Base-by-base conservation (phyloP, 2,888 invertebrate genomes). In the Pristionchus mayeri region DNA sequence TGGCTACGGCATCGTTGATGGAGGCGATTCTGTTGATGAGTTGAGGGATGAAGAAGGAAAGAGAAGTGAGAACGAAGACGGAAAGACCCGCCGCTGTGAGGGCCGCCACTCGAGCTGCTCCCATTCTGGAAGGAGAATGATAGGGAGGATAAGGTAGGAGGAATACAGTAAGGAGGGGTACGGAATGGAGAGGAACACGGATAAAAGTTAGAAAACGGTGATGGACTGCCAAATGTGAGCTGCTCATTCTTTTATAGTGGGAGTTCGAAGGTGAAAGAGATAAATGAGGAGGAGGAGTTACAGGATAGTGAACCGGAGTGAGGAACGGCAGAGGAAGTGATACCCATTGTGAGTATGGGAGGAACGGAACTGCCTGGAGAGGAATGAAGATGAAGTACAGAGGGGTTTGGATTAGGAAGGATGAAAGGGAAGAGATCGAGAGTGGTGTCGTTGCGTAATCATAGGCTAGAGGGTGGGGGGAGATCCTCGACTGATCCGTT, bases 21-120 rank as follows among this genome's bases (percentile, higher is more conserved):
- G 44, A 27, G 0, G 60, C 24, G 48, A 82, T 82, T 34, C 40
- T 40, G 16, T 67, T 67, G 82, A 82, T 63, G 34, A 82, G 82
- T 24, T 63, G 60, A 63, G 82, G 82, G 21, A 82, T 54, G 82
- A 82, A 44, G 40, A 82, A 50, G 18, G 82, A 40, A 24, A 82
- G 48, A 48, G 63, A 24, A 30, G 50, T 37, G 27, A 82, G 67
- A 50, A 67, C 82, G 48, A 82, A 63, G 30, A 82, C 18, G 18
- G 82, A 82, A 13, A 82, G 67, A 27, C 63, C 82, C 2, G 21
- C 60, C 0, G 82, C 82, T 24, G 52, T 24, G 30, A 30, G 9
- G 48, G 82, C 82, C 18, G 82, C 82, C 1, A 82, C 48, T 48
- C 50, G 82, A 67, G 82, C 82, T 24, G 82, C 18, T 4, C 57